Evolutionary conservation across 2,797 vertebrate genomes (phyloP), one percentile per base, ranked within the genome.

Genomic region (Onychomys torridus): DNA sequence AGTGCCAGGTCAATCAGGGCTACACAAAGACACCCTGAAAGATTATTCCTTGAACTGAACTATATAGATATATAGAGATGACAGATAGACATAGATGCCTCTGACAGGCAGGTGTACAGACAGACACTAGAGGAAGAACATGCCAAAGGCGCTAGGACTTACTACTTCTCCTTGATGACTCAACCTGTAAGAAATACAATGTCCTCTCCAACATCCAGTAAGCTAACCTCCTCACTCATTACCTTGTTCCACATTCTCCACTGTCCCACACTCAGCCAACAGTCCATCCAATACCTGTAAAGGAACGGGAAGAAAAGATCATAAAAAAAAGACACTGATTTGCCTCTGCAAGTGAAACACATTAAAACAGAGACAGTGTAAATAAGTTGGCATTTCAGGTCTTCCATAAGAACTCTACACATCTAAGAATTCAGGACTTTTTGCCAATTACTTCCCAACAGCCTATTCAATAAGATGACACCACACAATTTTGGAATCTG

Each of bases 231-330:
- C n/a, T 40, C 43, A 52, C 63, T 85, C 13, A 97, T 98, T 99
- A 99, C 99, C 99, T 99, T 99, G 99, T 98, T 99, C 99, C 98
- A 99, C 99, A 1, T 99, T 99, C 98, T 99, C 99, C 98, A 99
- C 99, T 1, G 99, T 99, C 97, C 99, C 99, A 94, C 99, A 99
- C 98, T 99, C 99, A 98, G 99, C 99, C 98, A 99, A 98, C 96
- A 99, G 99, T 97, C 99, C 98, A 77, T 99, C 99, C 98, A 99
- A 98, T 96, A 99, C 99, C 99, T 99, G 98, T 79, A 97, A 98
- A 98, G 52, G 96, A 97, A 97, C 57, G 96, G 63, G 49, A 86
- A 92, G 34, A 37, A n/a, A 85, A 90, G 67, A 12, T 4, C 8
- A 5, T 7, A n/a, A 63, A 84, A 90, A 77, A 81, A 77, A 0